Conservation (phyloP, 2,113 vertebrate genomes). For the Australoheros scitulus region DNA sequence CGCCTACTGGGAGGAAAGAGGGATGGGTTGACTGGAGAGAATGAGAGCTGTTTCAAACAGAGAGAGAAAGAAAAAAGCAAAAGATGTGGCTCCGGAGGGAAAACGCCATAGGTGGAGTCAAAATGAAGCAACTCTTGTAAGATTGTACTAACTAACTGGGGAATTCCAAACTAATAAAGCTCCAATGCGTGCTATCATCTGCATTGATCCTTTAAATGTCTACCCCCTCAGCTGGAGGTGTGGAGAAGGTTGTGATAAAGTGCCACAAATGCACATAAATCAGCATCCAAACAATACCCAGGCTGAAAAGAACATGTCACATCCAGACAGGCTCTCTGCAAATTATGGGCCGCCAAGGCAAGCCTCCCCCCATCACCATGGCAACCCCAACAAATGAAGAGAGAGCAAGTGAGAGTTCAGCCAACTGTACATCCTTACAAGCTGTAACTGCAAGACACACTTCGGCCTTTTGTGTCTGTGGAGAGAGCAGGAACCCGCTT, state of each 20-base stretch:
- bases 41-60: constrained; percentile 31
- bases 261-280: constrained; percentile 73
- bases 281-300: constrained; percentile 63
- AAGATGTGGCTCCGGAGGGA: neutral
- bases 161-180: neutral
- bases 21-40: constrained; percentile 32
- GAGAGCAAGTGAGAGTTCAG: constrained; percentile 43
- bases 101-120: neutral
- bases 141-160: neutral
- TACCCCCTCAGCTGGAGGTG: neutral
- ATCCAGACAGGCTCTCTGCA: constrained; percentile 69
- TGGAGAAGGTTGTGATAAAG: constrained; percentile 51
- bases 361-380: constrained; percentile 70
- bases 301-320: constrained; percentile 78
- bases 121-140: neutral
- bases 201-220: constrained; percentile 11
- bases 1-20: constrained; percentile 72
- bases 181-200: accelerated
- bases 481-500: constrained; percentile 11
- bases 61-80: neutral
- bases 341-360: constrained; percentile 72
- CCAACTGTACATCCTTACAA: constrained; percentile 48
- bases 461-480: constrained; percentile 37
- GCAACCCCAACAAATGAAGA: constrained; percentile 68
- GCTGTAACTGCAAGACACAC: constrained; percentile 51